These are phyloP conservation scores for Pipistrellus kuhlii DNA, from an alignment of 2,797 vertebrate species.

Conservation along the genomic window DNA sequence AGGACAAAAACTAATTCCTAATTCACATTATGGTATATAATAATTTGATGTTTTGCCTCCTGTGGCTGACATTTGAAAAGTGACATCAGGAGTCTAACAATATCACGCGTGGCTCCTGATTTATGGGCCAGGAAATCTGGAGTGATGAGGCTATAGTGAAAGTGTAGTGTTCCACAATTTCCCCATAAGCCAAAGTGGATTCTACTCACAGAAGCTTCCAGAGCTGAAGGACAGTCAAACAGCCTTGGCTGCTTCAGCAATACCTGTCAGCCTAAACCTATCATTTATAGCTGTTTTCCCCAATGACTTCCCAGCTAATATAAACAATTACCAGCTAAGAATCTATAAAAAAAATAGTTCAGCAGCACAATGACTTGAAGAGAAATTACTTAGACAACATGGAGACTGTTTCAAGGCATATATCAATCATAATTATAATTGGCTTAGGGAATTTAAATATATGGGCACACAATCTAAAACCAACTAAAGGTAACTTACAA, in stretches of 20 bases:
- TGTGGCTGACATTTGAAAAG: not conserved
- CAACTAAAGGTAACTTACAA: not conserved
- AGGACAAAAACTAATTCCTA: not conserved
- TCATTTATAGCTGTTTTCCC: not conserved
- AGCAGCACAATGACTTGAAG: not conserved
- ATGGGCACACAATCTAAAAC: not conserved
- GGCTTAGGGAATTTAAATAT: not conserved
- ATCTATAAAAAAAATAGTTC: conserved; percentile 4
- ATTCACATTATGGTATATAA: not conserved
- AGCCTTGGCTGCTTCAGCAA: not conserved
- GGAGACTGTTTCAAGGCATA: not conserved
- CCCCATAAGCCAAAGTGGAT: not conserved
- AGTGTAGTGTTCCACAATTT: not conserved
- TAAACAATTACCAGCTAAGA: not conserved
- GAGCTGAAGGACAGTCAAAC: not conserved
- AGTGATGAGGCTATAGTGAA: not conserved
- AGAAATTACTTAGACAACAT: not conserved
- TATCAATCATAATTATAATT: not conserved
- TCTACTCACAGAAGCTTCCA: not conserved
- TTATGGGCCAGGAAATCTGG: not conserved
- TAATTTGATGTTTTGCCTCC: not conserved
- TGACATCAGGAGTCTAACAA: not conserved
- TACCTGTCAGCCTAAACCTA: not conserved
- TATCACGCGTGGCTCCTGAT: not conserved
- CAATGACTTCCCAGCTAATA: not conserved